Evolutionary conservation across 2,797 vertebrate species (phyloP).

Genomic region (Tokudaia tokunoshimensis): DNA sequence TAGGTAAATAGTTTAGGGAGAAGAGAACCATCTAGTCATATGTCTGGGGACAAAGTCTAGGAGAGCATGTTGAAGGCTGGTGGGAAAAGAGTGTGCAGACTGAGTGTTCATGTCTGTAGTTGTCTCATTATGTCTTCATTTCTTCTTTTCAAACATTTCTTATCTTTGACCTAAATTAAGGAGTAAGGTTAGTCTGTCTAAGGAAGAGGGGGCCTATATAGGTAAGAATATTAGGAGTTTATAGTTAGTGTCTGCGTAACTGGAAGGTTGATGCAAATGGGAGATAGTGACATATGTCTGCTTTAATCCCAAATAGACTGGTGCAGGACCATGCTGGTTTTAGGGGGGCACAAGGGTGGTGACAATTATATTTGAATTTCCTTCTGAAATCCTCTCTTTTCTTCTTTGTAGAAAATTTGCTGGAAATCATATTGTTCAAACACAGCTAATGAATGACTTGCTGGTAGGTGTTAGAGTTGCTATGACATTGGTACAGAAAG

Average conservation of each 20-base stretch:
- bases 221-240: constrained; percentile 12
- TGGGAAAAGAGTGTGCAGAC: neutral
- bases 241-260: neutral
- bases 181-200: constrained; percentile 7
- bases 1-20: neutral
- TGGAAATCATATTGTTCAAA: constrained; percentile 94
- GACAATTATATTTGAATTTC: constrained; percentile 49
- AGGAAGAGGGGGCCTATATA: constrained; percentile 19
- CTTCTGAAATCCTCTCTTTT: constrained; percentile 55
- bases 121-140: neutral
- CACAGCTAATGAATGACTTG: constrained; percentile 94
- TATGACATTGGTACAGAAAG: constrained; percentile 94
- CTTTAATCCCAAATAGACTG: constrained; percentile 15
- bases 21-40: neutral
- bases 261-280: neutral
- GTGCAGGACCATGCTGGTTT: constrained; percentile 43
- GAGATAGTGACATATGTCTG: neutral
- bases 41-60: neutral
- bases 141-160: neutral
- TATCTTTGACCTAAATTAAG: constrained; percentile 23
- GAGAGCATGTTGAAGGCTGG: neutral
- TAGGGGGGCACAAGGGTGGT: neutral
- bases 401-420: constrained; percentile 88
- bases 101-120: neutral
- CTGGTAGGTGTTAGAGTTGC: constrained; percentile 93